phyloP scores from a whole-genome alignment of 2,113 vertebrate species.

The Raja brachyura region DNA sequence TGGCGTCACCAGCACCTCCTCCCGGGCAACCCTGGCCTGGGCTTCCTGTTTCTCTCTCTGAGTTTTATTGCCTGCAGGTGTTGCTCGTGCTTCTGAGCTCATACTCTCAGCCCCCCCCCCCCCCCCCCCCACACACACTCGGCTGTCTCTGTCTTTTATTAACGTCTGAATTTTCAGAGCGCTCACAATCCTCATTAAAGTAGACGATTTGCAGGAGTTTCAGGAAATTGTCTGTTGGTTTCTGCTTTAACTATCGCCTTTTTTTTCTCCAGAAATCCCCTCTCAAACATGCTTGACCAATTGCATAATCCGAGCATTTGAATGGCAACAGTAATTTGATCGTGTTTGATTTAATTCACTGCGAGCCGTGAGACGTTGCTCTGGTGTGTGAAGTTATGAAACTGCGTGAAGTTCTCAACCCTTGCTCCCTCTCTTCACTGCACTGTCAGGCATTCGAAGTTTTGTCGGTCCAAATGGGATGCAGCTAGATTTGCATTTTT shows the following conservation, averaged over 20 bases:
- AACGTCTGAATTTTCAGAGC: background rate
- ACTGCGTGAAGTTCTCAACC: background rate
- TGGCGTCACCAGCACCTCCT: constrained; percentile 7
- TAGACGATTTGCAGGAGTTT: background rate
- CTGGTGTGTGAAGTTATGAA: background rate
- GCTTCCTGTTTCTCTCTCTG: constrained; percentile 2
- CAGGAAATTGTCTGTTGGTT: background rate
- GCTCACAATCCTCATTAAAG: background rate
- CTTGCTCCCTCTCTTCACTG: too few species aligned
- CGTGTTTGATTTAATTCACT: background rate
- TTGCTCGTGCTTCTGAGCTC: background rate
- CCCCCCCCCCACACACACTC: background rate
- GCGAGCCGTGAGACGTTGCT: background rate
- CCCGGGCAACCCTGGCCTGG: background rate
- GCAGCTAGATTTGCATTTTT: too few species aligned
- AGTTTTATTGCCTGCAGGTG: constrained; percentile 25
- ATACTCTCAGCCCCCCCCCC: background rate
- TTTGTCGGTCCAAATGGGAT: background rate
- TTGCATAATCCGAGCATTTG: background rate
- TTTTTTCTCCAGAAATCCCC: background rate
- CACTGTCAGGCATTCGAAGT: background rate
- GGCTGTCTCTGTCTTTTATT: background rate
- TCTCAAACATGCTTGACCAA: background rate
- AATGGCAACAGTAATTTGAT: background rate
- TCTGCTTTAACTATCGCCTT: background rate